phyloP scores from a whole-genome alignment of 2,797 vertebrate species.

The Eospalax fontanierii region DNA sequence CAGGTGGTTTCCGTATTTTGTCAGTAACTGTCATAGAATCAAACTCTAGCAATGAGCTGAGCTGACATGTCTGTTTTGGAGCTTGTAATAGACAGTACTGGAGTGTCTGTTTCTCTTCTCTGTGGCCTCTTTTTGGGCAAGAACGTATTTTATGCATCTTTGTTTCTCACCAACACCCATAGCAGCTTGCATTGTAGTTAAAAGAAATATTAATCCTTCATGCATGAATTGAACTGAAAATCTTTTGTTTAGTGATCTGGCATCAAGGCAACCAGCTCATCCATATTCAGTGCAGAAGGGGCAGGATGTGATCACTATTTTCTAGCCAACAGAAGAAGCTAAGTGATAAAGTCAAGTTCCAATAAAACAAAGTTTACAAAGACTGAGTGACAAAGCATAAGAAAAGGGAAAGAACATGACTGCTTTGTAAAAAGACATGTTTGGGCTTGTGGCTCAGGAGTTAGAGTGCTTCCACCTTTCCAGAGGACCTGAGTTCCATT shows the following conservation, averaged over 20 bases:
- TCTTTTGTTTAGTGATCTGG: neutral
- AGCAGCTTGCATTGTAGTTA: neutral
- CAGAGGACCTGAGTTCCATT: no score
- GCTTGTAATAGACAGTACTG: neutral
- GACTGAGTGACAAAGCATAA: neutral
- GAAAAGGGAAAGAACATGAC: neutral
- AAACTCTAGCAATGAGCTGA: neutral
- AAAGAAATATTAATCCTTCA: neutral
- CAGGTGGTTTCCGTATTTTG: constrained; percentile 3
- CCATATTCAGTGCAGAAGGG: neutral
- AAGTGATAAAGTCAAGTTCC: neutral
- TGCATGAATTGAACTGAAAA: constrained; percentile 27
- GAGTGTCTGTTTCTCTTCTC: neutral
- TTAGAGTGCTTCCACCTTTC: no score
- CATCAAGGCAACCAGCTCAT: no score
- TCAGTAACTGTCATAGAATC: constrained; percentile 10
- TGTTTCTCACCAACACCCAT: neutral
- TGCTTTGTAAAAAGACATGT: no score
- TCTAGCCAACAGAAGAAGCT: neutral
- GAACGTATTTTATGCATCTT: constrained; percentile 36
- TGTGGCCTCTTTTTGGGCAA: neutral
- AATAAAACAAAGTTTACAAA: neutral
- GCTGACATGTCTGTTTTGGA: neutral
- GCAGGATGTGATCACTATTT: neutral
- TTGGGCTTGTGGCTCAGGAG: no score